Evolutionary conservation across 2,888 invertebrate genomes (phyloP), one percentile per base, ranked within the genome.

Genomic region (Scelioninae gen. 1): DNA sequence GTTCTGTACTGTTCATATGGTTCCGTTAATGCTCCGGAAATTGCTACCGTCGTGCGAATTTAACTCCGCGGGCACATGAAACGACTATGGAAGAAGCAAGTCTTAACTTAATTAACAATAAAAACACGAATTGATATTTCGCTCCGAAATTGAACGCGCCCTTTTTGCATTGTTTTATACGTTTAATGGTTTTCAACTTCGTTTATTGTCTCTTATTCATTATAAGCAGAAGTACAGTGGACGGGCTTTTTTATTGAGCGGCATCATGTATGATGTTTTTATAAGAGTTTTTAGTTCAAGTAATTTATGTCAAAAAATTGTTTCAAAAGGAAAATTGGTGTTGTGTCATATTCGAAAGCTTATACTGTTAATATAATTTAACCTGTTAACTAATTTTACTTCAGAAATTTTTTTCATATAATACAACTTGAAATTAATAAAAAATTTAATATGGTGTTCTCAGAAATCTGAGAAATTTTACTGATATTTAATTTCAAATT

Each of bases 81-180:
- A 71, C 55, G 56, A 38, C 53, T 55, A 45, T 69, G 58, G 58
- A 65, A 49, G 65, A 8, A 40, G 65, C 72, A 45, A 51, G 45
- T 74, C 63, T 74, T 74, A 80, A 74, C 74, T 68, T 80, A 69
- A 81, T 81, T 81, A 76, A 75, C 71, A 76, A 65, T 75, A 76
- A 76, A 81, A 75, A 72, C 71, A 38, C 45, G 72, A 72, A 82
- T 77, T 82, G 51, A 82, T 82, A 72, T 68, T 77, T 68, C 53
- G 45, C 60, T 62, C 34, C 68, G 76, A 76, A 76, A 82, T 71
- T 72, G 71, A 72, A 62, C 43, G 13, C n/a, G 47, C 69, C 56
- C 65, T 77, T 81, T 82, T 82, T 71, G 60, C 43, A 77, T 66
- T 76, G 65, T 49, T 47, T 49, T 40, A 45, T 34, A 32, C 29